phyloP scores from a whole-genome alignment of 2,888 invertebrate species.

The Athetis lepigone region DNA sequence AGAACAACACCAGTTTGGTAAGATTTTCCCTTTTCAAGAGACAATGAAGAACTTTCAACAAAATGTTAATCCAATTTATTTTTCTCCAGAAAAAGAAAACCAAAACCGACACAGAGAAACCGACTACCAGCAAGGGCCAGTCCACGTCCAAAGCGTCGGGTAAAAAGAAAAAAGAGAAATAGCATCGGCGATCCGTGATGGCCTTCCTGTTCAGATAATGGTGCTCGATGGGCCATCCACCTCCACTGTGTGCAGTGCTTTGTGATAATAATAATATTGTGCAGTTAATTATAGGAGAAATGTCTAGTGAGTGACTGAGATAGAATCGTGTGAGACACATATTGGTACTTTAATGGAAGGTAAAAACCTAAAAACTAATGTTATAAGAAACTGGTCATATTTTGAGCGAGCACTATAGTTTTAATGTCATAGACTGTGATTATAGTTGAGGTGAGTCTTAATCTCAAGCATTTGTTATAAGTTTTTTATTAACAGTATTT shows the following conservation, averaged over 20 bases:
- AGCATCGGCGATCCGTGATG: constrained; percentile 66
- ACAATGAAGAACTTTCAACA: no score
- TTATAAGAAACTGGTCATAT: not conserved
- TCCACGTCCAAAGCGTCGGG: constrained; percentile 54
- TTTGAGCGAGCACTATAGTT: constrained; percentile 6
- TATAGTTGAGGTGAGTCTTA: not conserved
- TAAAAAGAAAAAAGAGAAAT: constrained; percentile 71
- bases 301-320: constrained; percentile 1
- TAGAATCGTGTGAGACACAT: not conserved
- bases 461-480: not conserved
- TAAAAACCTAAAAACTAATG: not conserved
- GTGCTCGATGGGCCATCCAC: constrained; percentile 46
- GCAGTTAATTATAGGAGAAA: constrained; percentile 22
- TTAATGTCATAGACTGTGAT: not conserved
- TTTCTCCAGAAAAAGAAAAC: constrained; percentile 80
- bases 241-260: constrained; percentile 36
- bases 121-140: constrained; percentile 73
- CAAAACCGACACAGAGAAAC: constrained; percentile 70
- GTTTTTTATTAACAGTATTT: not conserved
- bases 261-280: constrained; percentile 42
- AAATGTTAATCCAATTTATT: not conserved
- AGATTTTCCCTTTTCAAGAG: no score
- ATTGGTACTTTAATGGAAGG: not conserved
- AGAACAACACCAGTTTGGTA: no score
- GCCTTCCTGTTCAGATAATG: constrained; percentile 62